Conservation (phyloP, 2,888 invertebrate genomes). For the Hecatera dysodea region DNA sequence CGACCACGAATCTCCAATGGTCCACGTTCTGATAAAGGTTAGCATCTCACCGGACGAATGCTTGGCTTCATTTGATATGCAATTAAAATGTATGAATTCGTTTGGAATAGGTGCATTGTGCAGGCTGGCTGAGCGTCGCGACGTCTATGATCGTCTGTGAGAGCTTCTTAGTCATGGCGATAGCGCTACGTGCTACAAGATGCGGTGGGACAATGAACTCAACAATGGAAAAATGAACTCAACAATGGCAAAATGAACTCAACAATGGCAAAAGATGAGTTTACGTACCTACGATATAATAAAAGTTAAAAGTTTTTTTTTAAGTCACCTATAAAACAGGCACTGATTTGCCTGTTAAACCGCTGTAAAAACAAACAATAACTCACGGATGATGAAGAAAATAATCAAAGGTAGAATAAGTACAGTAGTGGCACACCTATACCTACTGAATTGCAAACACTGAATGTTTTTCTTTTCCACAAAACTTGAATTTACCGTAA, state of each 20-base stretch:
- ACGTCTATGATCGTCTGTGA: slow-evolving; percentile 6
- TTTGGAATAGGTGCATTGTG: slow-evolving; percentile 52
- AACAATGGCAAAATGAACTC: too few relatives aligned
- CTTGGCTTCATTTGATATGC: slow-evolving; percentile 58
- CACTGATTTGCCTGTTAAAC: too few relatives aligned
- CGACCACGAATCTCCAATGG: slow-evolving; percentile 79
- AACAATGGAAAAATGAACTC: slow-evolving; percentile 12
- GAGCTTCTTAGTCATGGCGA: background rate
- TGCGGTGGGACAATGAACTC: background rate
- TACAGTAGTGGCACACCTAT: too few relatives aligned
- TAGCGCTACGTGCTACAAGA: too few relatives aligned
- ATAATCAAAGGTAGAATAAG: too few relatives aligned
- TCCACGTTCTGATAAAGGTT: slow-evolving; percentile 73
- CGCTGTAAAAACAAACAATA: too few relatives aligned
- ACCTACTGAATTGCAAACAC: background rate
- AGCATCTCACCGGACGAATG: slow-evolving; percentile 47
- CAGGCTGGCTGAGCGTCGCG: background rate
- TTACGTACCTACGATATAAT: too few relatives aligned
- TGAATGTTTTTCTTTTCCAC: background rate
- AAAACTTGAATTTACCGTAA: background rate
- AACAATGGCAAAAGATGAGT: slow-evolving; percentile 5
- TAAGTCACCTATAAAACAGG: too few relatives aligned
- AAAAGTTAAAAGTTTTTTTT: too few relatives aligned
- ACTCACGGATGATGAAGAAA: background rate
- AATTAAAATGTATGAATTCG: slow-evolving; percentile 70